These are phyloP conservation scores for Pseudopleuronectes americanus DNA, from an alignment of 2,797 vertebrate species.

Conservation along the genomic window DNA sequence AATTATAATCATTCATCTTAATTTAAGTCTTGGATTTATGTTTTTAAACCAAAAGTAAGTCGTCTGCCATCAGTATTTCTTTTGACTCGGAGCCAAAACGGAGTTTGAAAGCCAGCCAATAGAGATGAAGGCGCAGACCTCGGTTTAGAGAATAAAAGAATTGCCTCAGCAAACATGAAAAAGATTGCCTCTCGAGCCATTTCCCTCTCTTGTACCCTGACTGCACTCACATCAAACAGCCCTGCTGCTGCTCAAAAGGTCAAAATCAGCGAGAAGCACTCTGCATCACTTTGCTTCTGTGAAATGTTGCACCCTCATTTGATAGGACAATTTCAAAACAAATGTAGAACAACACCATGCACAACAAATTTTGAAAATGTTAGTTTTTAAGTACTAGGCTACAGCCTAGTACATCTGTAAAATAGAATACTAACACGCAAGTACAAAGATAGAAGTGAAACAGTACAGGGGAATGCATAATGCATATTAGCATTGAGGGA, in stretches of 20 bases:
- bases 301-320: conserved; percentile 47
- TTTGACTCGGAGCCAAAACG: conserved; percentile 18
- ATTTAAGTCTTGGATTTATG: conserved; percentile 37
- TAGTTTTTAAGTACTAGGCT: too few species aligned
- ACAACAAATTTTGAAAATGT: too few species aligned
- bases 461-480: too few species aligned
- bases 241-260: conserved; percentile 40
- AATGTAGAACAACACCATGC: not conserved
- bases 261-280: conserved; percentile 44
- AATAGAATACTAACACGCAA: too few species aligned
- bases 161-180: conserved; percentile 39
- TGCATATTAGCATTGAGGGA: not conserved
- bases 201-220: conserved; percentile 26
- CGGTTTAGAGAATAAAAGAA: conserved; percentile 33
- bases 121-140: conserved; percentile 14
- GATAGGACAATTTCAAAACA: conserved; percentile 38
- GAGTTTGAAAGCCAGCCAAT: conserved; percentile 21
- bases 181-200: conserved; percentile 31
- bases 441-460: too few species aligned
- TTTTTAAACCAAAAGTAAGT: conserved; percentile 18
- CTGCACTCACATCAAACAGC: conserved; percentile 45
- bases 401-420: too few species aligned
- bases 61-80: conserved; percentile 1
- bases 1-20: conserved; percentile 36
- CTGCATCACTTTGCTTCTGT: conserved; percentile 27